Percentiles rank a stretch among this genome's conserved stretches.
phyloP scores from a whole-genome alignment of 2,113 vertebrate species.

The Sylvilagus bachmani region DNA sequence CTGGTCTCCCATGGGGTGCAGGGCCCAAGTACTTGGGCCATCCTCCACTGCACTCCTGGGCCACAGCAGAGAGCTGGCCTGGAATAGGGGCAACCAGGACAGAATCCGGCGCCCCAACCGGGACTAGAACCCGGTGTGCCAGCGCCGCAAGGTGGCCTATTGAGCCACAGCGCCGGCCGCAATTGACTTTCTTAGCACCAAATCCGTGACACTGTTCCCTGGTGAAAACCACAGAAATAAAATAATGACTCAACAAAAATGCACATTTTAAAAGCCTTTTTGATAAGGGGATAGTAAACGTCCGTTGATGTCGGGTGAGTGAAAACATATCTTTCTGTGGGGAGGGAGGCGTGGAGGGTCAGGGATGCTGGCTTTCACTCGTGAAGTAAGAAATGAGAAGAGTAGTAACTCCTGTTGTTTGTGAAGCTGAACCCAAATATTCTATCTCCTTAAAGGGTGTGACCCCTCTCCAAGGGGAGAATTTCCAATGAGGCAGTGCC shows the following conservation, averaged over 20 bases:
- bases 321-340: background rate
- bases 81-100: too few relatives aligned
- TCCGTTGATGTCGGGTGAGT: slow-evolving; percentile 4
- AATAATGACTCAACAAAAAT: slow-evolving; percentile 46
- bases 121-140: too few relatives aligned
- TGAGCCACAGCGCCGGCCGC: too few relatives aligned
- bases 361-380: background rate
- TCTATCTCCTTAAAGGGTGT: background rate
- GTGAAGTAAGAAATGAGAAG: background rate
- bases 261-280: background rate
- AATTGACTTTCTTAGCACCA: background rate
- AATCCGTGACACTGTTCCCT: background rate
- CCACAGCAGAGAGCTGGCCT: too few relatives aligned
- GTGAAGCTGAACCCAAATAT: background rate
- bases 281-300: background rate
- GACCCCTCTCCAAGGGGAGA: background rate
- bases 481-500: background rate
- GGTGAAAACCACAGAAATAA: slow-evolving; percentile 38
- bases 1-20: too few relatives aligned
- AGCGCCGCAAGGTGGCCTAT: too few relatives aligned
- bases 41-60: too few relatives aligned
- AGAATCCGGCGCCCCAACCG: too few relatives aligned
- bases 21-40: too few relatives aligned
- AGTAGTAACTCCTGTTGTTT: background rate
- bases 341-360: background rate